Evolutionary conservation across 2,888 invertebrate genomes (phyloP), one percentile per base, ranked within the genome.

Genomic region (Pollenia amentaria): DNA sequence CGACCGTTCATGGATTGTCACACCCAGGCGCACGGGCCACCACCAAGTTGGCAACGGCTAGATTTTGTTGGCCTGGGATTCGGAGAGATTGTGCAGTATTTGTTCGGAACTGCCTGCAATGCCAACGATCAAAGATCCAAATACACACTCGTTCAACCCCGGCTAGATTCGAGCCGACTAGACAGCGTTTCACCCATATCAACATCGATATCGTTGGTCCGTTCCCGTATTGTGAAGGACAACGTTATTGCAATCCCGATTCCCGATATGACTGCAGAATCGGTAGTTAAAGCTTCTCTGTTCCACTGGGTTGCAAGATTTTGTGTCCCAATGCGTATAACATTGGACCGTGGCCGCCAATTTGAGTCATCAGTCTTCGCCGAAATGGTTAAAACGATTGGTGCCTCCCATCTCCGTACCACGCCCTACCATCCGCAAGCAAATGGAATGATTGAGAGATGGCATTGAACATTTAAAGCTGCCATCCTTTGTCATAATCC

Each of bases 301-400:
- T 18, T 12, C 11, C 64, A 75, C 11, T 75, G 75, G 75, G 64
- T 75, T 18, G 8, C 48, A 1, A 40, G 18, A 3, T 81, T 81
- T 18, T 57, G 80, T 16, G 46, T 81, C 38, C 80, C 80, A n/a
- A 11, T 53, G 14, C n/a, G 65, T 18, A 73, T 81, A 16, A 81
- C 80, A 21, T 64, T 67, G 2, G 55, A 78, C 62, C 62, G 69
- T 62, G 64, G 70, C 14, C 57, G 69, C 2, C 79, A 70, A 44
- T 80, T 80, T 14, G 65, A 80, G 42, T 79, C 62, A 9, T 16
- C 42, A 11, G 11, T 79, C 16, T 79, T 79, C 51, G 40, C 60
- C 0, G 72, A 79, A 21, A 55, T 80, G 14, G 46, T 65, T 4
- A 62, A n/a, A 0, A 48, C 12, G 12, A 48, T 48, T 11, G 38